Evolutionary conservation across 2,888 invertebrate genomes (phyloP).

Genomic region (Xestoiulus laeticollis): DNA sequence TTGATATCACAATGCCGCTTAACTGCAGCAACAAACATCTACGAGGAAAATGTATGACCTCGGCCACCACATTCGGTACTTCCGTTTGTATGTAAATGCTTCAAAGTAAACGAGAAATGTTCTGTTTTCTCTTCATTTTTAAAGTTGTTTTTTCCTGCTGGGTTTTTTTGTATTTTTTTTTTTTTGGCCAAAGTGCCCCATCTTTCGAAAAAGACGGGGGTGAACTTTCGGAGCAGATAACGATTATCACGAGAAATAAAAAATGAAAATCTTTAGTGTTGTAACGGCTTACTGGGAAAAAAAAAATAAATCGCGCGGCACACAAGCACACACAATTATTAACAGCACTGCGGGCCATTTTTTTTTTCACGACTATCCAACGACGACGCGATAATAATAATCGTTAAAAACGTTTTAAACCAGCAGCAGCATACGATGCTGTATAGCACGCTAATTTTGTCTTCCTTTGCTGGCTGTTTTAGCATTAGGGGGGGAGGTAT

Average conservation of each 20-base stretch:
- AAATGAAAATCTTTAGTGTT: background rate
- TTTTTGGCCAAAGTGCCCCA: background rate
- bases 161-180: background rate
- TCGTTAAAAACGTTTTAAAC: background rate
- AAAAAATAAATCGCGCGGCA: constrained; percentile 40
- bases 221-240: background rate
- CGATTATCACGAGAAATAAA: constrained; percentile 11
- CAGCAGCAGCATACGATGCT: background rate
- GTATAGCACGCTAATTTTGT: background rate
- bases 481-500: background rate
- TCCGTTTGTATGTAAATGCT: constrained; percentile 29
- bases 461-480: background rate
- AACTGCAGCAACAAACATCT: constrained; percentile 50
- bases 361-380: constrained; percentile 13
- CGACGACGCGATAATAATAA: background rate
- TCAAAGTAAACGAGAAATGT: constrained; percentile 28
- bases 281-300: constrained; percentile 8
- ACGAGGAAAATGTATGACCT: constrained; percentile 49
- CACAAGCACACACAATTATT: constrained; percentile 32
- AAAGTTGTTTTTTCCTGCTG: constrained; percentile 14
- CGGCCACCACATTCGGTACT: background rate
- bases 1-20: constrained; percentile 52
- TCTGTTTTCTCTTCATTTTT: constrained; percentile 1
- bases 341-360: background rate
- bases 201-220: background rate